Evolutionary conservation across 2,888 invertebrate genomes (phyloP), one percentile per base, ranked within the genome.

Genomic region (Mythimna ferrago): DNA sequence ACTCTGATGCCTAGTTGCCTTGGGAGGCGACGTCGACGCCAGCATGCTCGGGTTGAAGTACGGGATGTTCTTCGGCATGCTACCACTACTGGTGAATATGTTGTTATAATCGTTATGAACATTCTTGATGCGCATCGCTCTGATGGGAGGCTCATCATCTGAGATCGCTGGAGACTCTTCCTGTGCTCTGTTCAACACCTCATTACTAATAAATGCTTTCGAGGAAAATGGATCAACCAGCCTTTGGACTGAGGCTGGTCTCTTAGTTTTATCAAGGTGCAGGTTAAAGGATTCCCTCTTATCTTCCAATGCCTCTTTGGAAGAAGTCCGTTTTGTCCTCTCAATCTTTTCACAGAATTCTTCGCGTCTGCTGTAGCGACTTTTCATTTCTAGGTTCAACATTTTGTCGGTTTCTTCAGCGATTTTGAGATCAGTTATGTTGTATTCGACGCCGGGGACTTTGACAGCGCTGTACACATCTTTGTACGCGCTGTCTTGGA

Each of bases 371-470:
- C 95, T 95, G 64, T 92, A 93, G 19, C 94, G 91, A 78, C 81
- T 92, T 80, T 93, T 96, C 83, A 95, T 95, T 88, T 96, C 96
- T 84, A 89, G 84, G 78, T 96, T 96, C 54, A 96, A 83, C 92
- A 96, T 92, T 87, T 94, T 95, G 68, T 96, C 96, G 5, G 95
- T 96, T 94, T 96, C 96, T 82, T 96, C 96, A 41, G 95, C 96
- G 58, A 93, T 89, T 94, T 95, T 96, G 93, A 96, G 95, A 94
- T 96, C 96, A 89, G 95, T 93, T 71, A 95, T 94, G 64, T 92
- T 94, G 81, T 95, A 96, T 89, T 96, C 96, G n/a, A 94, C 90
- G 66, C 94, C 94, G 48, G 95, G 87, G 2, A 95, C 93, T 92
- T 96, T 96, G 57, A 93, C 94, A 71, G 95, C 94, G 78, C 94